These are phyloP conservation scores for Phaetusa simplex DNA, from an alignment of 2,113 vertebrate genomes.

Conservation along the genomic window DNA sequence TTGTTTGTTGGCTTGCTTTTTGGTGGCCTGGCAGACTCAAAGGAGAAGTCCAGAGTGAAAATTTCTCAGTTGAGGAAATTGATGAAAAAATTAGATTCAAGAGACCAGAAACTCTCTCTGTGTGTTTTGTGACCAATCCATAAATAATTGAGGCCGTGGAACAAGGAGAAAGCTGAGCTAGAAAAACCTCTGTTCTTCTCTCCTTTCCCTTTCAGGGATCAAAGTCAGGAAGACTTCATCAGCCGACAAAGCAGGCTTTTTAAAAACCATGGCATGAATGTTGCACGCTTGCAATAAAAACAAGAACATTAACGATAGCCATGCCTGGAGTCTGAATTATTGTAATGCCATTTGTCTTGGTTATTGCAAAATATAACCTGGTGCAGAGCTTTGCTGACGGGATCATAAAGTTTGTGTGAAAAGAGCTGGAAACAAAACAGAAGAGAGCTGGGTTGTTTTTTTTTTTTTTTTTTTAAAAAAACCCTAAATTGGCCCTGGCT, in stretches of 20 bases:
- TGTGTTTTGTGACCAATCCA: background rate
- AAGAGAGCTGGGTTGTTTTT: background rate
- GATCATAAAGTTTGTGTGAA: background rate
- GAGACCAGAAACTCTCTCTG: background rate
- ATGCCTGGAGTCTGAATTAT: background rate
- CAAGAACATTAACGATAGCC: background rate
- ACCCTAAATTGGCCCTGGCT: background rate
- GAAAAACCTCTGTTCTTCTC: background rate
- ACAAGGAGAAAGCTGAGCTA: background rate
- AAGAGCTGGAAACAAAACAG: background rate
- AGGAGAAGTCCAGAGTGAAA: background rate
- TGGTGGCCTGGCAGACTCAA: background rate
- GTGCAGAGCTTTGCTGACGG: constrained; percentile 16
- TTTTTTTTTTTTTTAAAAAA: background rate
- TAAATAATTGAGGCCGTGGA: background rate
- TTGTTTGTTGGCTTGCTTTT: background rate
- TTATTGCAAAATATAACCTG: constrained; percentile 1
- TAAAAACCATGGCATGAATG: background rate
- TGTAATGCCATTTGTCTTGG: constrained; percentile 11
- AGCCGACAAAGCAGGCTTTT: background rate
- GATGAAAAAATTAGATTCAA: background rate
- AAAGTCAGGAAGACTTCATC: background rate
- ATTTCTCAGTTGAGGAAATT: background rate
- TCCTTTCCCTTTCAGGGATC: background rate
- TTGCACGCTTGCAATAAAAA: background rate